Evolutionary conservation across 2,888 invertebrate genomes (phyloP).

Genomic region (Melanophora roralis): DNA sequence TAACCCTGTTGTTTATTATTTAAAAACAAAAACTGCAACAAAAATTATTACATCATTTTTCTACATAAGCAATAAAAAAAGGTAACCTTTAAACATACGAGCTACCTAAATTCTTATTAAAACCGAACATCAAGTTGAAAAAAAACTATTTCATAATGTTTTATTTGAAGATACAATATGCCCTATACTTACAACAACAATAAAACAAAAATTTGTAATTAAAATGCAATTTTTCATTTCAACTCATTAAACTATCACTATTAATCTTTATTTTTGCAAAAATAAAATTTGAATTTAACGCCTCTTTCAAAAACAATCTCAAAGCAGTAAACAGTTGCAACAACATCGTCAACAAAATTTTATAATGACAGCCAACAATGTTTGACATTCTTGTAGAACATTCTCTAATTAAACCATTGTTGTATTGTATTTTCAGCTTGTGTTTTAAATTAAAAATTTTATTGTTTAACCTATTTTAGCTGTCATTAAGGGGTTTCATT

Average conservation of each 20-base stretch:
- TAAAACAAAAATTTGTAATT: conserved; percentile 27
- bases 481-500: not conserved
- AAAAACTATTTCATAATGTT: not conserved
- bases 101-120: not conserved
- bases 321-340: not conserved
- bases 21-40: too few relatives aligned
- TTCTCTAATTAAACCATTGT: conserved; percentile 46
- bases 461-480: conserved; percentile 17
- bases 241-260: conserved; percentile 38
- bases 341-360: not conserved
- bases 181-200: not conserved
- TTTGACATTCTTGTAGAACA: conserved; percentile 33
- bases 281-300: conserved; percentile 38
- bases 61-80: too few relatives aligned
- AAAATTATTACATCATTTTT: too few relatives aligned
- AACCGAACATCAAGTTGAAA: not conserved
- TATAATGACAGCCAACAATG: conserved; percentile 40
- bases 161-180: not conserved
- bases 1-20: too few relatives aligned
- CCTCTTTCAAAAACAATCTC: not conserved
- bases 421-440: conserved; percentile 31
- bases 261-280: conserved; percentile 34
- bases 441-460: conserved; percentile 19
- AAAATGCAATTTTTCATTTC: conserved; percentile 40
- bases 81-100: too few relatives aligned